phyloP scores from a whole-genome alignment of 2,113 vertebrate genomes.

The Fulmarus glacialis region DNA sequence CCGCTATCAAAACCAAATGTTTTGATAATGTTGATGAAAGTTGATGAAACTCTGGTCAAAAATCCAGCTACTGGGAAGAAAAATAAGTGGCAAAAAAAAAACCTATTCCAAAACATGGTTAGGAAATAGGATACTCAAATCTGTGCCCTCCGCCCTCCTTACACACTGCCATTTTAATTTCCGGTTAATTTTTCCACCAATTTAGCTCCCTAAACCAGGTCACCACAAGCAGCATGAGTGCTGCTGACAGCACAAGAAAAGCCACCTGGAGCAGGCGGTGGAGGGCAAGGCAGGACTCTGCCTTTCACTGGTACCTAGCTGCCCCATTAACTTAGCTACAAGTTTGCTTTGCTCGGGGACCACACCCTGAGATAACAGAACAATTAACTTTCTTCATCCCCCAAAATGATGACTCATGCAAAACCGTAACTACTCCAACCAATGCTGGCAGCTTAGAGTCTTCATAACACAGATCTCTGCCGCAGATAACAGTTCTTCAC shows the following conservation, averaged over 20 bases:
- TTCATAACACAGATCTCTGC: not conserved
- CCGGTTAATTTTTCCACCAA: not conserved
- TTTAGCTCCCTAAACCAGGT: not conserved
- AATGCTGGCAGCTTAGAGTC: not conserved
- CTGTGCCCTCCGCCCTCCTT: not conserved
- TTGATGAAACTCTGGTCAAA: not conserved
- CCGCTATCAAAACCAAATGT: not conserved
- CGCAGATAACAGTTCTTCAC: not conserved
- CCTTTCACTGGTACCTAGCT: not conserved
- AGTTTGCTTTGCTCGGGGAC: no score
- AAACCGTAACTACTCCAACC: not conserved
- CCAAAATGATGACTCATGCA: not conserved
- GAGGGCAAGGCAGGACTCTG: not conserved
- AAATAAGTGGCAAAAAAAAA: not conserved
- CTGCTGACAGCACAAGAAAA: not conserved
- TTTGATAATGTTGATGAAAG: no score
- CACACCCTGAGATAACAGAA: not conserved
- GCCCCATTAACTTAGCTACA: rapidly evolving
- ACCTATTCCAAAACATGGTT: not conserved
- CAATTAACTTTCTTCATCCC: not conserved
- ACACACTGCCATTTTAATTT: not conserved
- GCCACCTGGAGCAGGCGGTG: not conserved
- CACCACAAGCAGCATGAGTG: not conserved
- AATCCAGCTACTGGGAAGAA: not conserved
- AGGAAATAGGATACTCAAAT: not conserved